Percentiles rank a stretch among this genome's conserved stretches.
phyloP scores from a whole-genome alignment of 2,888 invertebrate species.

The Leucania comma region DNA sequence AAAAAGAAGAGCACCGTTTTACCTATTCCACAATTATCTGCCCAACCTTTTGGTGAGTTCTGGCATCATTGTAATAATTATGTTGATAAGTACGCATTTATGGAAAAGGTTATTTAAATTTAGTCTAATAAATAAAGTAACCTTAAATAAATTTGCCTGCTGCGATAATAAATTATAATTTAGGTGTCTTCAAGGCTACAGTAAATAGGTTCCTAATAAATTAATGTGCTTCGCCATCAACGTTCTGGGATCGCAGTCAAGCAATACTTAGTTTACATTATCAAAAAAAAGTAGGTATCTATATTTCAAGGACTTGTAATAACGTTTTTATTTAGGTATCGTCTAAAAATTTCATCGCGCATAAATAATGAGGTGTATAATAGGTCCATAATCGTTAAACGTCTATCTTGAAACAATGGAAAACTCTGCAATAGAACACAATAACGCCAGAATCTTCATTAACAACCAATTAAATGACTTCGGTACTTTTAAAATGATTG shows the following conservation, averaged over 20 bases:
- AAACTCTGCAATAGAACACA: background rate
- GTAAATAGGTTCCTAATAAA: no score
- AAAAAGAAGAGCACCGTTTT: no score
- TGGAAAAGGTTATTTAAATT: background rate
- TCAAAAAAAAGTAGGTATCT: no score
- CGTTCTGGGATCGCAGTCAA: no score
- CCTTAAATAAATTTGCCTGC: no score
- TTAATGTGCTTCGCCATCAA: no score
- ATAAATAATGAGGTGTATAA: background rate
- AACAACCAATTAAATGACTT: background rate
- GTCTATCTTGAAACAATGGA: no score
- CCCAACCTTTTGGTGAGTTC: background rate
- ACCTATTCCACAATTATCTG: background rate
- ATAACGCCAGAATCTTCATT: background rate
- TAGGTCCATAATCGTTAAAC: no score
- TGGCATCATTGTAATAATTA: background rate
- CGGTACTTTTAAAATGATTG: background rate
- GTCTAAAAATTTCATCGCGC: background rate
- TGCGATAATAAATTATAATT: no score
- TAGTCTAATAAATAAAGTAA: background rate
- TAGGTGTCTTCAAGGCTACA: no score
- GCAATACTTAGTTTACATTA: no score
- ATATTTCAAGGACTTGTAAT: background rate
- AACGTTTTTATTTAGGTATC: background rate
- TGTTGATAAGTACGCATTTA: background rate